These are phyloP conservation scores for Narcine bancroftii DNA, from an alignment of 2,113 vertebrate species.

Conservation along the genomic window DNA sequence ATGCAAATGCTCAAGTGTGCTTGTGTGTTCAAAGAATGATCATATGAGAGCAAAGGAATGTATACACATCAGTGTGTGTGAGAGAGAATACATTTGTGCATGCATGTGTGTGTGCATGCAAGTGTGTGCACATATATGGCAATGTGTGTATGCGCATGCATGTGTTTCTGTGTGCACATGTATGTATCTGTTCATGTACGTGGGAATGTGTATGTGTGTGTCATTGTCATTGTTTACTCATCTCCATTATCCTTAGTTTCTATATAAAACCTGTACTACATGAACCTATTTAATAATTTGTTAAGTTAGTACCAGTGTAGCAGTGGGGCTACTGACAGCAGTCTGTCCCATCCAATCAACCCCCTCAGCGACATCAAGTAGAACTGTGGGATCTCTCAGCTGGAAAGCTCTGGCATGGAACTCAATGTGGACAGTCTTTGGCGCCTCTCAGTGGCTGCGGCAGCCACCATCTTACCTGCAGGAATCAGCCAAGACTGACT, in stretches of 20 bases:
- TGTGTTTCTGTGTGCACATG: neutral
- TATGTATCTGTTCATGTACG: neutral
- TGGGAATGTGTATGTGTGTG: neutral
- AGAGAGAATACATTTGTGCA: no score
- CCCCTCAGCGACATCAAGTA: neutral
- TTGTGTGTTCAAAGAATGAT: no score
- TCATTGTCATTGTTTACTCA: neutral
- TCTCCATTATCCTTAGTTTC: neutral
- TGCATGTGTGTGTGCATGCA: no score
- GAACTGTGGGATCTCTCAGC: neutral
- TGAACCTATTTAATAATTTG: no score
- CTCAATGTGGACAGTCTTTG: neutral
- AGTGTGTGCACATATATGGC: no score
- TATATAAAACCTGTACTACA: neutral
- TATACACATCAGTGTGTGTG: no score
- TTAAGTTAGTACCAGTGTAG: neutral
- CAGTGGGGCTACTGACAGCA: neutral
- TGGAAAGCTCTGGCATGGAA: neutral
- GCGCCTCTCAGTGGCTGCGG: neutral
- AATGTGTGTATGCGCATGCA: no score
- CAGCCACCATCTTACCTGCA: neutral
- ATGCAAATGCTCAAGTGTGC: no score
- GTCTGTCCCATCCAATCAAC: no score
- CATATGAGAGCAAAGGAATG: no score
- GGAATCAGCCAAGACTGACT: neutral